A percentile compares a stretch with the other conserved stretches of the same genome.
phyloP scores from a whole-genome alignment of 2,797 vertebrate genomes.

The Tinamus major region DNA sequence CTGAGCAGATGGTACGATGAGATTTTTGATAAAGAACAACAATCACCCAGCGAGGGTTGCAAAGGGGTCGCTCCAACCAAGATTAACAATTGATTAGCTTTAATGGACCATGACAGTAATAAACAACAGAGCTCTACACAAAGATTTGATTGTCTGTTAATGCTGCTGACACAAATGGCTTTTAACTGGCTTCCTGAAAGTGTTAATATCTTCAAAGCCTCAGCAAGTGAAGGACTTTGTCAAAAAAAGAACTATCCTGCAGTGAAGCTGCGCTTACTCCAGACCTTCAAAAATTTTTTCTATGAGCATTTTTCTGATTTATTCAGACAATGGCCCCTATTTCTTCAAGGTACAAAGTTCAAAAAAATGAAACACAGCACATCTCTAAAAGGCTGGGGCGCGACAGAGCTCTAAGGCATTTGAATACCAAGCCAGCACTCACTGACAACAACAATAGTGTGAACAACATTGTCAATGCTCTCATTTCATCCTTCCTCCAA shows the following conservation, averaged over 20 bases:
- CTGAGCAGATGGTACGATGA: constrained; percentile 76
- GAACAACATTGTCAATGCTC: not conserved
- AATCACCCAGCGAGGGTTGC: constrained; percentile 74
- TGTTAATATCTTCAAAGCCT: constrained; percentile 28
- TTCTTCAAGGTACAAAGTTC: not conserved
- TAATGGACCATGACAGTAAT: constrained; percentile 81
- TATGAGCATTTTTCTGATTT: not conserved
- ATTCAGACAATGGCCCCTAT: not conserved
- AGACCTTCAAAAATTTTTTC: not conserved
- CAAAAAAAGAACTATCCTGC: constrained; percentile 6
- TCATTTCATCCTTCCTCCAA: not conserved
- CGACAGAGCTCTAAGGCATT: not conserved
- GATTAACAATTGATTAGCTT: constrained; percentile 86
- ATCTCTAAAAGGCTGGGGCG: not conserved
- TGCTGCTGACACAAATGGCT: constrained; percentile 65
- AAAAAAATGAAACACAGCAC: not conserved
- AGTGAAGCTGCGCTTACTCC: not conserved
- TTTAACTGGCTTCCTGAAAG: constrained; percentile 64
- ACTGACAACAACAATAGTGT: not conserved
- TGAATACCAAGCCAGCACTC: not conserved
- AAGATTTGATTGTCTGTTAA: constrained; percentile 73
- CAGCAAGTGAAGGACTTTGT: constrained; percentile 18
- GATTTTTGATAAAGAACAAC: constrained; percentile 80
- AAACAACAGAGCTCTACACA: constrained; percentile 75
- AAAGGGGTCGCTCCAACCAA: constrained; percentile 74